Conservation (phyloP, 2,113 vertebrate species). For the Morone chrysops region DNA sequence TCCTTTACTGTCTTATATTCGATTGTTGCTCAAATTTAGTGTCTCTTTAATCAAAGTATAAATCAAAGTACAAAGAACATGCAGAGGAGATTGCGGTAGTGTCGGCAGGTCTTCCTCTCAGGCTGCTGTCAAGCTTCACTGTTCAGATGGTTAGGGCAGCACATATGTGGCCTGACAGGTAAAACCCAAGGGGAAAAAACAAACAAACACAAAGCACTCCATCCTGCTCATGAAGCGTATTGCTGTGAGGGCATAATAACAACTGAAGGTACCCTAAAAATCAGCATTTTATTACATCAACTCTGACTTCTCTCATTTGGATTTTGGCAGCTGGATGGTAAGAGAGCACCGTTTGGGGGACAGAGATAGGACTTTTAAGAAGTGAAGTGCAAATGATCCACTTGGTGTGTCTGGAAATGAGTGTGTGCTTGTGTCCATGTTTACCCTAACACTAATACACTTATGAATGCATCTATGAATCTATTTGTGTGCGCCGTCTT, state of each 20-base stretch:
- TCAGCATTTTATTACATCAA: neutral
- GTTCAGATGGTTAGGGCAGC: neutral
- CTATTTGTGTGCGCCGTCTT: slow-evolving; percentile 49
- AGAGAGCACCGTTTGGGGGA: neutral
- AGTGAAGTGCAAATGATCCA: neutral
- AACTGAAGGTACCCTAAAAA: slow-evolving; percentile 7
- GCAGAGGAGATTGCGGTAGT: neutral
- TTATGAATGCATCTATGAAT: neutral
- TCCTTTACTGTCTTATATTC: no score
- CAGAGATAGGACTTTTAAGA: neutral
- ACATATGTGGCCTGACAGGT: neutral
- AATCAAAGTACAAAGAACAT: neutral
- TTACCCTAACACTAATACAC: neutral
- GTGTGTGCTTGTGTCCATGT: no score
- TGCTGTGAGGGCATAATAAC: neutral
- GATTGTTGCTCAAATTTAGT: no score
- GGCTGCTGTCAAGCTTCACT: neutral
- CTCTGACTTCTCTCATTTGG: neutral
- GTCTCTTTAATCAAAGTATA: neutral
- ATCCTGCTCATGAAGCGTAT: neutral
- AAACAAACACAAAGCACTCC: neutral
- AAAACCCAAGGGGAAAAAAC: neutral
- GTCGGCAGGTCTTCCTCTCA: neutral
- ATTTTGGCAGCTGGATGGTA: neutral
- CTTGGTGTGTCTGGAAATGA: neutral